Percentiles rank a stretch among this genome's conserved stretches.
Conservation (phyloP, 92 coral and sea anemone genomes). For the Epizoanthus fatuus region DNA sequence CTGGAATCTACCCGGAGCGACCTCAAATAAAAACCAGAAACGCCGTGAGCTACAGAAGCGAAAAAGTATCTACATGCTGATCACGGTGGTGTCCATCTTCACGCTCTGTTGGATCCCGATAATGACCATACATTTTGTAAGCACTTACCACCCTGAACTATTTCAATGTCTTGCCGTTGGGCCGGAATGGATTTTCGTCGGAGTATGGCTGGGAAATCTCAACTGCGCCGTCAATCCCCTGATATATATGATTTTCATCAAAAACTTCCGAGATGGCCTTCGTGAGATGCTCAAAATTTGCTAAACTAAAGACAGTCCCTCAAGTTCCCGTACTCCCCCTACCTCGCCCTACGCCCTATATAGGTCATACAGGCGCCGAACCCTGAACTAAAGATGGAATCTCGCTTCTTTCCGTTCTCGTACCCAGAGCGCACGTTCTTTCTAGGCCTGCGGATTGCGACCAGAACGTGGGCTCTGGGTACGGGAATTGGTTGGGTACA, state of each 20-base stretch:
- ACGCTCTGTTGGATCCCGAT: constrained; percentile 34
- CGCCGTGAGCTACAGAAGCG: constrained; percentile 28
- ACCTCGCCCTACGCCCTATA: background rate
- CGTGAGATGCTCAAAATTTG: constrained; percentile 6
- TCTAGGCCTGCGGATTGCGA: too few species aligned
- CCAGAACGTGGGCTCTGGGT: too few species aligned
- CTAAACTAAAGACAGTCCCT: background rate
- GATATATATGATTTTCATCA: constrained; percentile 23
- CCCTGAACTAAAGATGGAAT: too few species aligned
- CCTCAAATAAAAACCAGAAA: background rate
- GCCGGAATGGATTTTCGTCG: background rate
- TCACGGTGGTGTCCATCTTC: constrained; percentile 14
- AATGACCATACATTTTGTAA: constrained; percentile 4
- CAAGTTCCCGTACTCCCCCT: too few species aligned
- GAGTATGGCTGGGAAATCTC: background rate
- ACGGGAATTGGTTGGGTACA: too few species aligned
- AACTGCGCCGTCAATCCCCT: constrained; percentile 35
- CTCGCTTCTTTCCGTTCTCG: too few species aligned
- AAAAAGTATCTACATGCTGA: constrained; percentile 15
- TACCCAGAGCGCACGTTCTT: too few species aligned
- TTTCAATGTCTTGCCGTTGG: background rate
- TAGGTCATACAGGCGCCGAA: background rate
- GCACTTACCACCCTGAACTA: background rate
- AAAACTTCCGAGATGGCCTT: constrained; percentile 36
- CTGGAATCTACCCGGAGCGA: constrained; percentile 27